These are phyloP conservation scores for Drosophila nigrodunni DNA, from an alignment of 1,140 invertebrate species.

Conservation along the genomic window DNA sequence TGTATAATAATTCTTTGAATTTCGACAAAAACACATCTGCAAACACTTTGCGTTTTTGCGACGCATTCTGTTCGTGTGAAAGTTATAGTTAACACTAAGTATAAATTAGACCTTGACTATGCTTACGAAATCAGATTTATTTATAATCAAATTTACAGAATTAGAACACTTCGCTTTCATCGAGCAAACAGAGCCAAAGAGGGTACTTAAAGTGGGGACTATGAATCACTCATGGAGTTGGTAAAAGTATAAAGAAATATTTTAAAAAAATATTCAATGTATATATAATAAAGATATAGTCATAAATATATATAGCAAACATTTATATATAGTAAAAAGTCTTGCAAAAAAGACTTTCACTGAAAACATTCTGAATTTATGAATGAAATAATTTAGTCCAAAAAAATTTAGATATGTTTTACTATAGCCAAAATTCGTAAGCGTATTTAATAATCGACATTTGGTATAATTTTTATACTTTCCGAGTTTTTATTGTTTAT, in stretches of 20 bases:
- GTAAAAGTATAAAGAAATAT: background rate
- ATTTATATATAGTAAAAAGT: too few species aligned
- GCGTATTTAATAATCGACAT: background rate
- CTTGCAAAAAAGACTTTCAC: too few species aligned
- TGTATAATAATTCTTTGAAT: background rate
- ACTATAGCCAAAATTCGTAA: background rate
- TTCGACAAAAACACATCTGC: slow-evolving; percentile 22
- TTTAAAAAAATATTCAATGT: background rate
- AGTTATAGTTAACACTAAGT: slow-evolving; percentile 25
- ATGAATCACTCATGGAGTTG: background rate
- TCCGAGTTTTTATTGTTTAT: slow-evolving; percentile 28
- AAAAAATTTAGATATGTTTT: background rate
- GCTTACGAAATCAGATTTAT: slow-evolving; percentile 38
- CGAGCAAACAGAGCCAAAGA: slow-evolving; percentile 6
- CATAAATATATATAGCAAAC: too few species aligned
- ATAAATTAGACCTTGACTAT: slow-evolving; percentile 30
- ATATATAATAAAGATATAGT: background rate
- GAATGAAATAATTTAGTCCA: too few species aligned
- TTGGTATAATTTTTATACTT: background rate
- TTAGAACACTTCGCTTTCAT: slow-evolving; percentile 53
- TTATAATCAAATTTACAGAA: slow-evolving; percentile 38
- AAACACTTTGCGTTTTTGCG: slow-evolving; percentile 26
- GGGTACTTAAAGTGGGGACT: background rate
- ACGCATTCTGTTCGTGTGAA: slow-evolving; percentile 20
- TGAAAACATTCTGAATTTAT: too few species aligned